phyloP scores from a whole-genome alignment of 23 tunicate genomes.

The Phallusia fumigata region DNA sequence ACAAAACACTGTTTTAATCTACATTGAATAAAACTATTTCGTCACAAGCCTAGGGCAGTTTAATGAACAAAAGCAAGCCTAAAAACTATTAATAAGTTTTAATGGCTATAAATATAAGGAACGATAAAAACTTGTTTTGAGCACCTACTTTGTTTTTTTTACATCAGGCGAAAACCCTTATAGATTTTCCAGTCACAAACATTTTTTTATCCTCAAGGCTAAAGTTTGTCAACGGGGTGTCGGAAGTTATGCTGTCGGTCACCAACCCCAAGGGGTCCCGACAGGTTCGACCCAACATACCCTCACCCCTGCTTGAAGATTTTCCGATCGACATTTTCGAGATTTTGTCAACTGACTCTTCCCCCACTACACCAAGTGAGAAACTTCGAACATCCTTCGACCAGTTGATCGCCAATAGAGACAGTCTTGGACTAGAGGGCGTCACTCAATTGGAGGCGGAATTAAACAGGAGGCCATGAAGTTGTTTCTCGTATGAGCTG shows the following conservation, averaged over 20 bases:
- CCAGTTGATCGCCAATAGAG: not conserved
- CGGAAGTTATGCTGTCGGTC: slow-evolving; percentile 46
- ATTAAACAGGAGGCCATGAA: too few relatives aligned
- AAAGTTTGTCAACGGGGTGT: slow-evolving; percentile 41
- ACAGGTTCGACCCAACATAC: slow-evolving; percentile 59
- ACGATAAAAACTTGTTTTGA: too few relatives aligned
- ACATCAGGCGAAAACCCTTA: not conserved
- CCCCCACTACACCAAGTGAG: not conserved
- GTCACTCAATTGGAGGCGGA: too few relatives aligned
- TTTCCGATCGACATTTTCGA: slow-evolving; percentile 46
- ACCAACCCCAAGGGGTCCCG: slow-evolving; percentile 72
- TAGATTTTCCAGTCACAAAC: not conserved
- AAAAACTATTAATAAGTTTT: too few relatives aligned
- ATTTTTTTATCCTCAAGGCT: slow-evolving; percentile 32
- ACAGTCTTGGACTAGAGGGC: too few relatives aligned
- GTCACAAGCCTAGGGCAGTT: too few relatives aligned
- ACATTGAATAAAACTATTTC: too few relatives aligned
- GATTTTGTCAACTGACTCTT: slow-evolving; percentile 7
- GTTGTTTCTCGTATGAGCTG: too few relatives aligned
- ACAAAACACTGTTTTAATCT: too few relatives aligned
- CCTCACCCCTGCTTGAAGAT: slow-evolving; percentile 48
- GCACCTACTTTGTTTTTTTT: too few relatives aligned
- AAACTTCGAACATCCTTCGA: not conserved
- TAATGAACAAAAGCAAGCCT: too few relatives aligned
- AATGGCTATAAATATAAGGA: too few relatives aligned